Percentiles rank a stretch among this genome's conserved stretches.
These are phyloP conservation scores for Phyto melanocephala DNA, from an alignment of 2,888 invertebrate genomes.

Conservation along the genomic window DNA sequence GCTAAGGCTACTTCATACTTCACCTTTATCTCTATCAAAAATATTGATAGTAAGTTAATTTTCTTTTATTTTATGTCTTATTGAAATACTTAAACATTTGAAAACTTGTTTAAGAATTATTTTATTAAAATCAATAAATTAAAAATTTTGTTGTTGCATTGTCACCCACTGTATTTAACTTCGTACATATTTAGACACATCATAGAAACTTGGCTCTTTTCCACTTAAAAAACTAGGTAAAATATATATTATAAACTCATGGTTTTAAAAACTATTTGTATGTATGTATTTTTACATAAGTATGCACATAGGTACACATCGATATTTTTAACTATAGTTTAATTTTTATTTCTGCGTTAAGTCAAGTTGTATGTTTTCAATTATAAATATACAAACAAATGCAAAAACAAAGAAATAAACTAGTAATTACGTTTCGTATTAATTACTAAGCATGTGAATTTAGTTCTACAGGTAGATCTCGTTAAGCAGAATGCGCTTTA, in stretches of 20 bases:
- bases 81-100: too few species aligned
- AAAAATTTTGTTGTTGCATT: too few species aligned
- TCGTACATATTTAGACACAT: background rate
- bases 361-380: conserved; percentile 31
- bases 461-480: conserved; percentile 14
- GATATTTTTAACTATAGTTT: background rate
- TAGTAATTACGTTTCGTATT: conserved; percentile 24
- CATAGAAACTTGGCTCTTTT: conserved; percentile 56
- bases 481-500: background rate
- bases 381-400: background rate
- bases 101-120: too few species aligned
- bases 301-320: background rate
- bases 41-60: too few species aligned
- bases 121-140: too few species aligned
- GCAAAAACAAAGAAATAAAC: background rate
- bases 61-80: too few species aligned
- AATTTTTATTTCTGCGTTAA: conserved; percentile 20
- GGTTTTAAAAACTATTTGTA: conserved; percentile 7
- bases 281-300: background rate
- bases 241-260: conserved; percentile 30
- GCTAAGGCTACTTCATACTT: too few species aligned
- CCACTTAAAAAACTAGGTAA: conserved; percentile 57
- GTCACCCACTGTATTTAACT: too few species aligned
- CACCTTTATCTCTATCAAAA: too few species aligned
- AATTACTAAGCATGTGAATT: conserved; percentile 36